Conservation (phyloP, 2,888 invertebrate species). For the Plebejus argus region DNA sequence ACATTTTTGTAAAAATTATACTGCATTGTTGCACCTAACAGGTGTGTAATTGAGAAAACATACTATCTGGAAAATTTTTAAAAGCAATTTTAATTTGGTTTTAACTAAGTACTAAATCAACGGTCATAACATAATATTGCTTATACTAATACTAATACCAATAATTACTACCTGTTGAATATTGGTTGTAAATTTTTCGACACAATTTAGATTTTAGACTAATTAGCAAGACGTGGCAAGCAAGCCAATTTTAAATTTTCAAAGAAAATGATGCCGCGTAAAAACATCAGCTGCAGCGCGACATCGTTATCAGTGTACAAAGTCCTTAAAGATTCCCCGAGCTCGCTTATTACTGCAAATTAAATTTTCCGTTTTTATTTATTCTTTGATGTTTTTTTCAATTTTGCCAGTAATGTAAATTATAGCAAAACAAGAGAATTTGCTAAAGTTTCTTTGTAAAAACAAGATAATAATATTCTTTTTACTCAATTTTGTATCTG, state of each 20-base stretch:
- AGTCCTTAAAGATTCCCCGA: conserved; percentile 24
- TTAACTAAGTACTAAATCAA: background rate
- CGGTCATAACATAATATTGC: background rate
- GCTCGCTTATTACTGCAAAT: conserved; percentile 27
- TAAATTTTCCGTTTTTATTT: conserved; percentile 27
- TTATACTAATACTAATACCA: too few species aligned
- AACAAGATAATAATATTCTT: background rate
- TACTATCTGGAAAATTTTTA: too few species aligned
- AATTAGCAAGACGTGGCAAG: background rate
- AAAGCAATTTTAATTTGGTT: too few species aligned
- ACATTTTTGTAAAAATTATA: background rate
- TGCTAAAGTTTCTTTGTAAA: background rate
- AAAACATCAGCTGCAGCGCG: background rate
- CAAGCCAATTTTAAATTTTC: background rate
- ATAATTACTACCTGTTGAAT: background rate
- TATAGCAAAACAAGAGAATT: background rate
- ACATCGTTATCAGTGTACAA: conserved; percentile 24
- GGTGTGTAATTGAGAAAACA: too few species aligned
- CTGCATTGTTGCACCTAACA: background rate
- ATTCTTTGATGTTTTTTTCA: conserved; percentile 24
- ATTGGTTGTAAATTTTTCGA: background rate
- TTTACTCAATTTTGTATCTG: background rate
- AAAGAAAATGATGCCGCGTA: background rate
- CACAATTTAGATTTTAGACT: background rate
- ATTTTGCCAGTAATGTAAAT: background rate